Base-by-base conservation (phyloP, 2,797 vertebrate genomes). In the Simalia tracyae region DNA sequence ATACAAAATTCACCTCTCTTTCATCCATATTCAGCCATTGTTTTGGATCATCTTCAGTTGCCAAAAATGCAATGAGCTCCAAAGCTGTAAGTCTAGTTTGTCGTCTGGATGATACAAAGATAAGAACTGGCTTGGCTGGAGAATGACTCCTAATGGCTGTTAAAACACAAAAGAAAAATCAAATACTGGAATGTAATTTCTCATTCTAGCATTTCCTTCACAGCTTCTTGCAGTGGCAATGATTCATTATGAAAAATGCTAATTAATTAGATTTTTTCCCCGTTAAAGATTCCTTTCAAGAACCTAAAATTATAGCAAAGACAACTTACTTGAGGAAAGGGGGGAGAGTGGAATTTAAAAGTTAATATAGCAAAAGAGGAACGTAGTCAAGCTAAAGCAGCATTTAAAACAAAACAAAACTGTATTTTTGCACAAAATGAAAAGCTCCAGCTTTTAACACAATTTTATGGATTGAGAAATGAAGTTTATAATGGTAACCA, bases 11-110 rank as follows among this genome's bases (percentile, higher is more conserved):
- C 97, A 99, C 99, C 98, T 99, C 98, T 98, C 98, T 98, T 97
- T 99, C 99, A 81, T 99, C 99, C 98, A 99, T 99, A 97, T 99
- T 99, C 93, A 99, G 97, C 99, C 99, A 99, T 92, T 99, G 99
- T 92, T 99, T 99, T 93, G 99, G 99, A 97, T 99, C 98, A 96
- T 99, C 99, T 95, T 99, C 99, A 0, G 98, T 99, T 91, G 99
- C 99, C 94, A 99, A 97, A 96, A 98, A 99, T 31, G 99, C 99
- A 63, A 99, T 99, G 94, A 99, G 97, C 94, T 99, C 99, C 95
- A 99, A 97, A 85, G 99, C 99, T 1, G 99, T 99, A 91, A 99
- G 98, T 66, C 99, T 98, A 10, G 99, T 99, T 93, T 99, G 99
- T 87, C 99, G 98, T 94, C 99, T 98, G 0, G 99, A 99, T 14